Conservation (phyloP, 2,888 invertebrate species). For the Volucella inanis region DNA sequence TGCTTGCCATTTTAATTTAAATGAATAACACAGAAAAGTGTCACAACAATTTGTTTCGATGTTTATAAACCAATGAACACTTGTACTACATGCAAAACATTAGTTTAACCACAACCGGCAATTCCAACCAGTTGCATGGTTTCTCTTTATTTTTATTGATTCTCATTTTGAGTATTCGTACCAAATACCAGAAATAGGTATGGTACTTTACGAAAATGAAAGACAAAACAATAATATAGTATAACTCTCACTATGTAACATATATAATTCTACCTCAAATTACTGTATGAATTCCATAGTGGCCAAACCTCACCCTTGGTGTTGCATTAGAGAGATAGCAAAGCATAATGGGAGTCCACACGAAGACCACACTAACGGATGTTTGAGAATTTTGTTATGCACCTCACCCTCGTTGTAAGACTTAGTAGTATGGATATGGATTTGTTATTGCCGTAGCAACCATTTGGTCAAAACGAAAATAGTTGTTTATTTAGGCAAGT, state of each 20-base stretch:
- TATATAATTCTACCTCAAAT: slow-evolving; percentile 27
- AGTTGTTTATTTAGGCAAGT: slow-evolving; percentile 58
- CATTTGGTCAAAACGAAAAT: slow-evolving; percentile 55
- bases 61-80: too few relatives aligned
- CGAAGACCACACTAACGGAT: slow-evolving; percentile 29
- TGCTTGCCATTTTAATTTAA: neutral
- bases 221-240: slow-evolving; percentile 5
- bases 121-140: neutral
- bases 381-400: slow-evolving; percentile 17
- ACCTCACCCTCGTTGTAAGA: slow-evolving; percentile 20
- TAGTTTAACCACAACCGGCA: neutral
- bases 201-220: neutral
- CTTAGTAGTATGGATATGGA: neutral
- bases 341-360: slow-evolving; percentile 47
- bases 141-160: slow-evolving; percentile 1
- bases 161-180: slow-evolving; percentile 22
- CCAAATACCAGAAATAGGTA: slow-evolving; percentile 8
- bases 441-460: slow-evolving; percentile 60
- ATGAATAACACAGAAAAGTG: slow-evolving; percentile 10
- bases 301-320: slow-evolving; percentile 24
- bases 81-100: neutral
- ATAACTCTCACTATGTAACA: neutral
- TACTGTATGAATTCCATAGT: slow-evolving; percentile 14
- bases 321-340: slow-evolving; percentile 13
- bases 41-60: neutral